Evolutionary conservation across 2,888 invertebrate genomes (phyloP), one percentile per base, ranked within the genome.

Genomic region (Cerceris ruficornis): DNA sequence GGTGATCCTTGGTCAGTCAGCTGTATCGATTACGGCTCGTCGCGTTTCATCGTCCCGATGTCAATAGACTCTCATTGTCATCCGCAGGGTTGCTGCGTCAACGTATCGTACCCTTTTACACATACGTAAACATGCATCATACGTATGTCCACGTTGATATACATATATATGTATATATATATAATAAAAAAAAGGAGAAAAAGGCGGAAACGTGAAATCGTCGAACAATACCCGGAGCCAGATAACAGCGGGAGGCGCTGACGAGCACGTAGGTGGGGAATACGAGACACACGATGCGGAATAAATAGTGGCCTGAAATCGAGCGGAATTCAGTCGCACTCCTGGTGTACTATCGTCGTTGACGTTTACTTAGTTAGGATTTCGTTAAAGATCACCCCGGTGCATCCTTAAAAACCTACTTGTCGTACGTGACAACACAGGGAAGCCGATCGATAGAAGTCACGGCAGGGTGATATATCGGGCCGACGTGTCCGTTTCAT

Each of bases 301-400:
- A 89, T 89, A 89, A 90, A 89, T 89, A 89, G 85, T 87, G 87
- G 88, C 82, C 85, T 86, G 87, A 89, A 89, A 89, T 88, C 86
- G 85, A 86, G 84, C 82, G 83, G 84, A 87, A 86, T 89, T 89
- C 89, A 89, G 89, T 89, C 83, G 80, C 82, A 81, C 84, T 64
- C 81, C 81, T 76, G 77, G 83, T 77, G 72, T 80, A 81, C 81
- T 61, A 69, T 81, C 86, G 77, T 77, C 77, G 75, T 80, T 73
- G 58, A 64, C 75, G 81, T 80, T 69, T 64, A 62, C 69, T 62
- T 75, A 66, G 41, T 41, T 61, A 62, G 55, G 61, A 60, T 57
- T 66, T 61, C 61, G 60, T 42, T 43, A 49, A 52, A 61, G 71
- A 65, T 71, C 50, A 55, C 61, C 50, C 11, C 17, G 9, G 2